Percentiles rank a stretch among this genome's conserved stretches.
Conservation (phyloP, 1,140 invertebrate genomes). For the Lethrus apterus region DNA sequence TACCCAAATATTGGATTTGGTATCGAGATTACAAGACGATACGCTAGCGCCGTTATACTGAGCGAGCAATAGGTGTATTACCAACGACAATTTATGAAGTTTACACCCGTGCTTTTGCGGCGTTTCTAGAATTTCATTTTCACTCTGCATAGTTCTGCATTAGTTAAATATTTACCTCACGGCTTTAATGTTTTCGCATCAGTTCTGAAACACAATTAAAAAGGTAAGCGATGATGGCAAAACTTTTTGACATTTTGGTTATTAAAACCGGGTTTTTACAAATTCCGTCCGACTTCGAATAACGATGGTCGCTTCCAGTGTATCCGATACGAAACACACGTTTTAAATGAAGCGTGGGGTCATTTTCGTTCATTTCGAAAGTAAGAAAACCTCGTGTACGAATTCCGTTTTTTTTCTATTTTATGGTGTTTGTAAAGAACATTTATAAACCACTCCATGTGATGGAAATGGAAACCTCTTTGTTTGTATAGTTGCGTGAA, state of each 20-base stretch:
- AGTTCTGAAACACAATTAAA: background rate
- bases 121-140: constrained; percentile 22
- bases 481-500: constrained; percentile 25
- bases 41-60: constrained; percentile 18
- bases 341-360: background rate
- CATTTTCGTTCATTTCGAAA: constrained; percentile 4
- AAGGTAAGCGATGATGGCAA: constrained; percentile 24
- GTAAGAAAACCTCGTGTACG: background rate
- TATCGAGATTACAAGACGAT: constrained; percentile 26
- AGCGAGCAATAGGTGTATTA: constrained; percentile 20
- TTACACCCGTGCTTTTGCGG: constrained; percentile 30
- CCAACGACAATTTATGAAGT: constrained; percentile 26
- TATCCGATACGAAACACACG: constrained; percentile 15
- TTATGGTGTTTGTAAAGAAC: background rate
- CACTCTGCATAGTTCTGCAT: constrained; percentile 5
- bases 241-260: constrained; percentile 16
- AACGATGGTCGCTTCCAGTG: constrained; percentile 14
- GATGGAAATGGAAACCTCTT: constrained; percentile 28
- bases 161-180: constrained; percentile 16
- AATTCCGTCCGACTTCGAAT: background rate
- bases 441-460: constrained; percentile 23
- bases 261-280: constrained; percentile 7
- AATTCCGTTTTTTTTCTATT: constrained; percentile 10
- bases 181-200: constrained; percentile 17
- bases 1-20: too few species aligned